phyloP scores from a whole-genome alignment of 1,140 invertebrate genomes.

The Myzus persicae region DNA sequence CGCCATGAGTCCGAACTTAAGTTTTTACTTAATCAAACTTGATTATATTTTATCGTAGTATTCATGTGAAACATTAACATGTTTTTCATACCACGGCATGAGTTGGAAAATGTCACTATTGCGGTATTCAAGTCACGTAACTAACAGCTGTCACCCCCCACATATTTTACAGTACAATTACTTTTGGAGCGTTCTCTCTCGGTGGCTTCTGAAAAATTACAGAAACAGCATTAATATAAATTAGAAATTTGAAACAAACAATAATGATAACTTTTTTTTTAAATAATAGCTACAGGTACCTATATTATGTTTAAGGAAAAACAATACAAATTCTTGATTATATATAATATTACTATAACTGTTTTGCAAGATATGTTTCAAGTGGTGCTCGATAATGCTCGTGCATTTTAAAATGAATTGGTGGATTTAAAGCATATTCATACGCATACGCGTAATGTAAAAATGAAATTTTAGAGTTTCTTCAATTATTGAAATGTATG shows the following conservation, averaged over 20 bases:
- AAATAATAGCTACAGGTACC: neutral
- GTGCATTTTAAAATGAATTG: neutral
- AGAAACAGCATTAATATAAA: constrained; percentile 2
- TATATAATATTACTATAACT: too few relatives aligned
- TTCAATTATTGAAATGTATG: neutral
- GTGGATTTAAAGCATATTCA: neutral
- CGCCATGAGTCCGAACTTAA: neutral
- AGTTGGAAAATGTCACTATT: constrained; percentile 12
- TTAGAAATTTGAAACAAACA: constrained; percentile 5
- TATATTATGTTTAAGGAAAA: neutral
- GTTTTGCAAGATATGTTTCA: too few relatives aligned
- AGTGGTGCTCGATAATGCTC: too few relatives aligned
- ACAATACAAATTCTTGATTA: neutral
- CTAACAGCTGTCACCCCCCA: neutral
- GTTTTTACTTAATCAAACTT: neutral
- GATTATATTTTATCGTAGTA: neutral
- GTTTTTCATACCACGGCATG: neutral
- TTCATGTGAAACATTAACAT: constrained; percentile 14
- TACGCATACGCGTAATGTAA: neutral
- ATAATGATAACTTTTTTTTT: neutral
- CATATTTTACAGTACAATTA: constrained; percentile 31
- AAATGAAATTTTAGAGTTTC: neutral
- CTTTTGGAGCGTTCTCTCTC: neutral
- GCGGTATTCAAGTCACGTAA: constrained; percentile 41
- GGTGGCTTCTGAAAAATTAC: neutral